Percentiles rank a stretch among this genome's conserved stretches.
Evolutionary conservation across 2,888 invertebrate species (phyloP).

Genomic region (Carterocephalus palaemon): DNA sequence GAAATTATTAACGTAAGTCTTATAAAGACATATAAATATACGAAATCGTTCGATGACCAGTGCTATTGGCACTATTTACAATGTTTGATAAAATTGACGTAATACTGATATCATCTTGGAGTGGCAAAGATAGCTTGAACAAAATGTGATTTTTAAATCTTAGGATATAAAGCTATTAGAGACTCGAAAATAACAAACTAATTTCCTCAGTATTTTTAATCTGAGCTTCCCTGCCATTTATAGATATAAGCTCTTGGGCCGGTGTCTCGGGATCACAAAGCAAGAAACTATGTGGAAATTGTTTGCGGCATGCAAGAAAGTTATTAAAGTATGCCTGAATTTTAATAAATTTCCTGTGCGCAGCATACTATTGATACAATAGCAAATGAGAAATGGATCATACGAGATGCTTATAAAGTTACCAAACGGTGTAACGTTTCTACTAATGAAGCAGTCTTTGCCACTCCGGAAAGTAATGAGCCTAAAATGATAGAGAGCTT

Average conservation of each 20-base stretch:
- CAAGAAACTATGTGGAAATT: neutral
- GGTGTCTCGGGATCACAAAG: constrained; percentile 25
- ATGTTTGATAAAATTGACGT: constrained; percentile 57
- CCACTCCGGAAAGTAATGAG: constrained; percentile 63
- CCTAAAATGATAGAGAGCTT: constrained; percentile 77
- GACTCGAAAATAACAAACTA: constrained; percentile 32
- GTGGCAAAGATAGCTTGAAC: constrained; percentile 55
- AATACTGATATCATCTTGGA: constrained; percentile 49
- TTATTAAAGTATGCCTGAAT: constrained; percentile 43
- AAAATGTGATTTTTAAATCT: constrained; percentile 21
- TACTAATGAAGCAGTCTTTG: constrained; percentile 52
- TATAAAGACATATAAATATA: constrained; percentile 55
- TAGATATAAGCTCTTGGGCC: constrained; percentile 16
- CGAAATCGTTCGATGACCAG: constrained; percentile 50
- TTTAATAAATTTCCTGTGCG: constrained; percentile 36
- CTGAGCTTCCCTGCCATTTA: constrained; percentile 43
- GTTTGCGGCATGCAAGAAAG: constrained; percentile 21
- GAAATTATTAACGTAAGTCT: constrained; percentile 59
- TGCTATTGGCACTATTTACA: constrained; percentile 47
- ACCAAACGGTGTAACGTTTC: constrained; percentile 7
- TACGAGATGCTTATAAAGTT: constrained; percentile 5
- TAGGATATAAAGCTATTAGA: constrained; percentile 34
- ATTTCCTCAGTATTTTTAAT: constrained; percentile 42
- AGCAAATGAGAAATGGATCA: constrained; percentile 2
- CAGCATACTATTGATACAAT: constrained; percentile 22